These are phyloP conservation scores for Ardeotis arabs DNA, from an alignment of 2,113 vertebrate species.

Conservation along the genomic window DNA sequence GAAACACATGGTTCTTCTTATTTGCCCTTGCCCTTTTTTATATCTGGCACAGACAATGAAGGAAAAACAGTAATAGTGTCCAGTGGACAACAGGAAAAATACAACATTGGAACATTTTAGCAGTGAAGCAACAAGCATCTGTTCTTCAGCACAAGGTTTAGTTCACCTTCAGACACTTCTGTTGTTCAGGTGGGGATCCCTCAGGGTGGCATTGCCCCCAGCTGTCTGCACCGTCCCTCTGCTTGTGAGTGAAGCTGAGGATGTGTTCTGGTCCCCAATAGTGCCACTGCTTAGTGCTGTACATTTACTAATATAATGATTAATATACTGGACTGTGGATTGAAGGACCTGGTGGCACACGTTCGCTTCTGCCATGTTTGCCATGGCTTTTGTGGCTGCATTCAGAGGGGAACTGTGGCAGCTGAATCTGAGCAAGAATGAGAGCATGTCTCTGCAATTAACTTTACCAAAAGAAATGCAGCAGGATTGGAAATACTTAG, in stretches of 20 bases:
- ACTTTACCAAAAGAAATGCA: conserved; percentile 14
- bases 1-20: conserved; percentile 30
- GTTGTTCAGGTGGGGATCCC: neutral
- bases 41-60: neutral
- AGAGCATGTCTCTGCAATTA: neutral
- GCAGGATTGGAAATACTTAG: neutral
- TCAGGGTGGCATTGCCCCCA: neutral
- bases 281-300: neutral
- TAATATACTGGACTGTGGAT: neutral
- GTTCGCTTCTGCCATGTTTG: neutral
- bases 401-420: neutral
- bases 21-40: conserved; percentile 6
- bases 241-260: neutral
- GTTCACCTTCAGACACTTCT: neutral
- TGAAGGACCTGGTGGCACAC: neutral
- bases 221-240: neutral
- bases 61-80: conserved; percentile 19
- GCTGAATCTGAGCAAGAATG: neutral
- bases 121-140: neutral
- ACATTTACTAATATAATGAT: accelerated
- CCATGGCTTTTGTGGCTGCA: neutral
- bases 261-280: neutral
- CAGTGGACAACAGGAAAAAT: neutral
- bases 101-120: neutral
- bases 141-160: neutral